Percentiles rank a stretch among this genome's conserved stretches.
These are phyloP conservation scores for Mareca penelope DNA, from an alignment of 2,797 vertebrate genomes.

Conservation along the genomic window DNA sequence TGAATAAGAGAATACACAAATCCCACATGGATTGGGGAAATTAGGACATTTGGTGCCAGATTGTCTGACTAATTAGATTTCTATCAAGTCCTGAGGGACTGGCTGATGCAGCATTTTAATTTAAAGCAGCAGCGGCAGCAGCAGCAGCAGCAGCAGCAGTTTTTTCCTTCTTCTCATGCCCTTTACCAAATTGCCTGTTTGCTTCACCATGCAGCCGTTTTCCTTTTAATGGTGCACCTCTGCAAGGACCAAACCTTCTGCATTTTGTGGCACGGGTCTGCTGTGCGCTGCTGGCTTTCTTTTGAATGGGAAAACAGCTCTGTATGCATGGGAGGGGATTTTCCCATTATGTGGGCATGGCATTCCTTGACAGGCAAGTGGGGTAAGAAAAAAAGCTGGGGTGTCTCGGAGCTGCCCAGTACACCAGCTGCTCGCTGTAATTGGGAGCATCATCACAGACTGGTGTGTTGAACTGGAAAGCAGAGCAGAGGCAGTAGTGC, in stretches of 20 bases:
- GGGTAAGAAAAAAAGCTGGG: not conserved
- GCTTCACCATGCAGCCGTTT: not conserved
- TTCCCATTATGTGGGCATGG: not conserved
- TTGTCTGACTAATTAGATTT: slow-evolving; percentile 75
- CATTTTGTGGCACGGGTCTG: accelerated
- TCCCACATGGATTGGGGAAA: slow-evolving; percentile 67
- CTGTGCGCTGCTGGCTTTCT: not conserved
- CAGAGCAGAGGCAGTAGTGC: not conserved
- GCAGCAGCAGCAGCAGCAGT: not conserved
- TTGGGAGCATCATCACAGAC: not conserved
- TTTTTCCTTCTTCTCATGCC: not conserved
- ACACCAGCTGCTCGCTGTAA: not conserved
- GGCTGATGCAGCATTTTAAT: slow-evolving; percentile 59
- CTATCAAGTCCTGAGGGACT: slow-evolving; percentile 63
- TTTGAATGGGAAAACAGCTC: not conserved
- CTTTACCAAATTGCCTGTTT: not conserved
- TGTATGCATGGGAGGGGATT: not conserved
- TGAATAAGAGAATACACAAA: slow-evolving; percentile 62
- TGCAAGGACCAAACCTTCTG: not conserved
- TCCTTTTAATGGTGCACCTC: not conserved
- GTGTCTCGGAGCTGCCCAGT: not conserved
- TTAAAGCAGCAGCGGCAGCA: slow-evolving; percentile 37
- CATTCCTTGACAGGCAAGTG: not conserved
- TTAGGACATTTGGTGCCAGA: slow-evolving; percentile 72
- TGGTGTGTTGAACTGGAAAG: not conserved